Base-by-base conservation (phyloP, 2,888 invertebrate genomes). In the Drosophila infuscata region DNA sequence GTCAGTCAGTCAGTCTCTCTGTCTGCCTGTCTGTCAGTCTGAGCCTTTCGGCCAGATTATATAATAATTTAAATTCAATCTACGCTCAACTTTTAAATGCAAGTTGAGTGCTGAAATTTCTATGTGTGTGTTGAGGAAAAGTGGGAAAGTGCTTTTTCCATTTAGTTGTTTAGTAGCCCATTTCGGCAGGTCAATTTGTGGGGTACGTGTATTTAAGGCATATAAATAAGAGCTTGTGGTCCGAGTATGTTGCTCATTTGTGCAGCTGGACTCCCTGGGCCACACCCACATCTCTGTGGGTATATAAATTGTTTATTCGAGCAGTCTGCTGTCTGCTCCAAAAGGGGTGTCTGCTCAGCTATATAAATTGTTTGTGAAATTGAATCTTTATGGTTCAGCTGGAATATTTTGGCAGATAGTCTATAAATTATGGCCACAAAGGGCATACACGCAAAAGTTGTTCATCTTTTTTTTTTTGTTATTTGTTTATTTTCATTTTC, bases 331-430 rank as follows among this genome's bases (percentile, higher is more conserved):
- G 61, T 58, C 77, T 20, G 61, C 56, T 79, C n/a, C 59, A 58
- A 70, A 76, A 89, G 85, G 88, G 89, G 77, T 83, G 83, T 67
- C 71, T 63, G 58, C 58, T 33, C 73, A 67, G 76, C 79, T 72
- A 88, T 88, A 88, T 88, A 88, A 88, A 88, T 88, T 90, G 90
- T 89, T 90, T 90, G 89, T 81, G 87, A 88, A 88, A 88, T 88
- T 88, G 87, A 88, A 88, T 88, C 87, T 88, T 88, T 88, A 88
- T 88, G 87, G 87, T 82, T 88, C 90, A 88, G 90, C 87, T 88
- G 87, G 90, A 88, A 89, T 90, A 88, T 88, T 88, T 90, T 88
- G 87, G 87, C 87, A 88, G 87, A 90, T 89, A 88, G 87, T 88
- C 87, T 88, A 88, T 88, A 88, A 88, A 88, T 88, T 88, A 90